Percentiles rank a stretch among this genome's conserved stretches.
These are phyloP conservation scores for Sebastes elongatus DNA, from an alignment of 2,797 vertebrate genomes.

Conservation along the genomic window DNA sequence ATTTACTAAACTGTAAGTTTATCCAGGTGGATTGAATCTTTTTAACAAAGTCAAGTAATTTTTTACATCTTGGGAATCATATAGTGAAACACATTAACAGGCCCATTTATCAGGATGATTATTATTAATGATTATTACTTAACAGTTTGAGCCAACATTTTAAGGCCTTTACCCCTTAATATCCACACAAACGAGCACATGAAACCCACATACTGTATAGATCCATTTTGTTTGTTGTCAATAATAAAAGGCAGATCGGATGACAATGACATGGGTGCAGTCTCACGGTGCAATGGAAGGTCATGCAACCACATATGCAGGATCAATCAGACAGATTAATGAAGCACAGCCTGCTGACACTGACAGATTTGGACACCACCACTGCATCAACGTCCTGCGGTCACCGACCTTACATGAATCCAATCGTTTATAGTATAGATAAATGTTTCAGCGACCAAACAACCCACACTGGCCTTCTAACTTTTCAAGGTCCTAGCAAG, in stretches of 20 bases:
- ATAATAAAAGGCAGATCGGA: slow-evolving; percentile 21
- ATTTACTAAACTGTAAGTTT: slow-evolving; percentile 4
- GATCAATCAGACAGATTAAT: slow-evolving; percentile 65
- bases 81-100: background rate
- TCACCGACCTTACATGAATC: background rate
- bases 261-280: slow-evolving; percentile 24
- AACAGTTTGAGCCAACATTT: background rate
- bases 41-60: background rate
- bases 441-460: background rate
- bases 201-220: background rate
- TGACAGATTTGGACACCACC: slow-evolving; percentile 31
- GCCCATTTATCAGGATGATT: background rate
- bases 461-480: background rate
- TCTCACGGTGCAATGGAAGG: slow-evolving; percentile 39
- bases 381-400: slow-evolving; percentile 12
- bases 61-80: background rate
- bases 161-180: background rate
- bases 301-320: slow-evolving; percentile 19
- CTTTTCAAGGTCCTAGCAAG: background rate
- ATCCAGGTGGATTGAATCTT: background rate
- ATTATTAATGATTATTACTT: background rate
- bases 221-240: background rate
- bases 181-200: background rate
- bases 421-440: background rate
- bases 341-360: slow-evolving; percentile 49